Base-by-base conservation (phyloP, 92 coral and sea anemone genomes). In the Nematostella vectensis region DNA sequence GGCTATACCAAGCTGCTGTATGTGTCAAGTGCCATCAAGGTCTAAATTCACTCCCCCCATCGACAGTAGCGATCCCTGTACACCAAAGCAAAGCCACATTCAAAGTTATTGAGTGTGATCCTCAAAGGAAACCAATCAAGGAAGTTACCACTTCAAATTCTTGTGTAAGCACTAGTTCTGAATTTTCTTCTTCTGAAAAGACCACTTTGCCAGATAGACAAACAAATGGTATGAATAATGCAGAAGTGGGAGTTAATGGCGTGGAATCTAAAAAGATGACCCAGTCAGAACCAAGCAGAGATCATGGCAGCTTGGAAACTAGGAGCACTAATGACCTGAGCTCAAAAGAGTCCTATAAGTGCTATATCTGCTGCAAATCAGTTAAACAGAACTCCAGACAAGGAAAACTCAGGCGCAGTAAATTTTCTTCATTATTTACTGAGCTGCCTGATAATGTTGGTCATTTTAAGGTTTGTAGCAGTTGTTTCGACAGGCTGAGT, bases 1-100 rank as follows among this genome's bases (percentile, higher is more conserved):
- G 99, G 99, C 74, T 93, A 39, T 93, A 83, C 49, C 99, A 93
- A 62, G 99, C 99, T 12, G 99, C 96, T 1, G 83, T 87, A 15
- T 85, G 95, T 40, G 76, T 39, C 16, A 67, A 69, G 44, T 85
- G 95, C 49, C 72, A 59, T 55, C 67, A 61, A 3, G 50, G 20
- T 21, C 31, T 81, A 1, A 33, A 33, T 36, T 50, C 63, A n/a
- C 31, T 58, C 3, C 47, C 47, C 18, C 68, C 53, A 15, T 42
- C 65, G 6, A 44, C 22, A 11, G 17, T 17, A 16, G 23, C 43
- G 4, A 57, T 55, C 13, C 64, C 64, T 0, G 65, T 27, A 26
- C 24, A 61, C 11, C 40, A 45, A 20, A 19, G 58, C 20, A 59
- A 22, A 15, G 66, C 58, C n/a, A 57, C 75, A 1, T 59, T 47